Evolutionary conservation across 2,797 vertebrate species (phyloP).

Genomic region (Chelonia mydas): DNA sequence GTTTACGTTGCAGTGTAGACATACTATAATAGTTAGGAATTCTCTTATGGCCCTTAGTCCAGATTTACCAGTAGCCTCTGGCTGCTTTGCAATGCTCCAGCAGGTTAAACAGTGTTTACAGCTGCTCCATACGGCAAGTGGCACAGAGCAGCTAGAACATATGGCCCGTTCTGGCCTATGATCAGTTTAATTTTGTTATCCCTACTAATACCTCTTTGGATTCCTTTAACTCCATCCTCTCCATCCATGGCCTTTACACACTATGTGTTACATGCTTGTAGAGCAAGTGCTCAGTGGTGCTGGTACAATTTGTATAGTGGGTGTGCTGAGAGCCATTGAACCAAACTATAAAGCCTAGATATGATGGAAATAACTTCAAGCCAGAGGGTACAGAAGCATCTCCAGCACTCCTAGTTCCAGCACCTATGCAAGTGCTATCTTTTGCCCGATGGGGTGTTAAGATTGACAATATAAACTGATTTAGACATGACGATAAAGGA

Average conservation of each 20-base stretch:
- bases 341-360: too few relatives aligned
- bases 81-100: not conserved
- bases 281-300: not conserved
- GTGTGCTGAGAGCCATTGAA: too few relatives aligned
- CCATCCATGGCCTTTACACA: not conserved
- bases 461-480: not conserved
- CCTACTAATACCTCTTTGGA: not conserved
- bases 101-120: fast-evolving
- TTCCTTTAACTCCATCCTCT: not conserved
- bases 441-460: not conserved
- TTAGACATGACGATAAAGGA: not conserved
- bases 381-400: too few relatives aligned
- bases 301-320: too few relatives aligned
- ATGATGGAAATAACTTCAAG: too few relatives aligned
- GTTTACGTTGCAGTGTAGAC: not conserved
- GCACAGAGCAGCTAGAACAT: not conserved
- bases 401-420: too few relatives aligned
- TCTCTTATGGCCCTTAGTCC: not conserved
- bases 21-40: not conserved
- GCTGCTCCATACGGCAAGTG: not conserved
- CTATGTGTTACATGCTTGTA: not conserved
- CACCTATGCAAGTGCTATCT: too few relatives aligned
- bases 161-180: not conserved
- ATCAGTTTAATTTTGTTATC: not conserved
- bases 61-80: not conserved